A percentile compares a stretch with the other conserved stretches of the same genome.
Evolutionary conservation across 2,888 invertebrate genomes (phyloP).

Genomic region (Diplazon laetatorius): DNA sequence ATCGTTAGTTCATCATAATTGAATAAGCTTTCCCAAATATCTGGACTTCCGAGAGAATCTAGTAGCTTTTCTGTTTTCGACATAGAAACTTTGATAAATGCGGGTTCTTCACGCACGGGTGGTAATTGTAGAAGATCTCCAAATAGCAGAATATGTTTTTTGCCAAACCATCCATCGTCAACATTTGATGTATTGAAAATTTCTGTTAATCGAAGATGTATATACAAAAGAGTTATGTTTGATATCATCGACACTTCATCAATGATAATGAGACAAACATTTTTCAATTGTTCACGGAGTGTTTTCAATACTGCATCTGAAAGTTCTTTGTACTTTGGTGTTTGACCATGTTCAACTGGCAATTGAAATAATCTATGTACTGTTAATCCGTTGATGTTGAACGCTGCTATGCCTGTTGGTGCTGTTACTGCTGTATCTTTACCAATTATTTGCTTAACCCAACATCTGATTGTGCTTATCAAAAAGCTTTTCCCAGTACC

Average conservation of each 20-base stretch:
- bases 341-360: conserved; percentile 71
- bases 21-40: conserved; percentile 71
- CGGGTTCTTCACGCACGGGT: conserved; percentile 71
- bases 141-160: conserved; percentile 71
- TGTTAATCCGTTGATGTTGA: conserved; percentile 74
- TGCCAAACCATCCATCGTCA: conserved; percentile 74
- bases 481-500: conserved; percentile 59
- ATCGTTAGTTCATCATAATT: conserved; percentile 70
- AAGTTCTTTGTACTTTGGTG: conserved; percentile 69
- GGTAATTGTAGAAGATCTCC: conserved; percentile 76
- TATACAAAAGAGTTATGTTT: conserved; percentile 60
- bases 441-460: conserved; percentile 65
- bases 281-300: conserved; percentile 69
- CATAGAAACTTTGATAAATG: conserved; percentile 21
- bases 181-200: conserved; percentile 72
- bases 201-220: conserved; percentile 69
- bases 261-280: conserved; percentile 73
- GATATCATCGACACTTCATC: conserved; percentile 72
- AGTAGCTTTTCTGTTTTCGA: too few relatives aligned
- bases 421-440: conserved; percentile 73
- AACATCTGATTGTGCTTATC: conserved; percentile 60
- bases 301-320: conserved; percentile 47
- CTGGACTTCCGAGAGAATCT: conserved; percentile 27
- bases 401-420: conserved; percentile 75
- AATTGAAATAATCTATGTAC: conserved; percentile 74